These are phyloP conservation scores for Hydrolagus colliei DNA, from an alignment of 2,797 vertebrate species.

Conservation along the genomic window DNA sequence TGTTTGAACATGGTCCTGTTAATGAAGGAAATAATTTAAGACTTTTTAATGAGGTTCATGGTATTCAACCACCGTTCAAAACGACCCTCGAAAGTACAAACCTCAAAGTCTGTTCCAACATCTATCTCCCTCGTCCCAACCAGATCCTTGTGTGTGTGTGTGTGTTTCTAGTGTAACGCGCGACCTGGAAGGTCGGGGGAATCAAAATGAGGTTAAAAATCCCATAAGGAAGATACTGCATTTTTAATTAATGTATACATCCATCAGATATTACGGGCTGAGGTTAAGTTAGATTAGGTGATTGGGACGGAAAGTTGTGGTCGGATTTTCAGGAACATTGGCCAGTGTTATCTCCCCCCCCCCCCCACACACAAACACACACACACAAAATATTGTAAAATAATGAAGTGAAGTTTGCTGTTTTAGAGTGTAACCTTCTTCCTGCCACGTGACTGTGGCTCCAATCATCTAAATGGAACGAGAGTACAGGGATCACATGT, in stretches of 20 bases:
- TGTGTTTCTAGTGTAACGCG: background rate
- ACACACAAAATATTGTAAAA: conserved; percentile 31
- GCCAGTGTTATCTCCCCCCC: background rate
- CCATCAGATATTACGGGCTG: background rate
- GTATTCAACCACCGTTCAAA: background rate
- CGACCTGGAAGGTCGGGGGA: background rate
- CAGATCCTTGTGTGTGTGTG: no score
- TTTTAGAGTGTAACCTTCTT: conserved; percentile 39
- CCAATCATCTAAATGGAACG: conserved; percentile 37
- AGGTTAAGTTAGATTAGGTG: no score
- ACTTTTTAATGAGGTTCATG: background rate
- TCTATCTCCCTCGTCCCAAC: background rate
- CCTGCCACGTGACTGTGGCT: conserved; percentile 33
- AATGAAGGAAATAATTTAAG: no score
- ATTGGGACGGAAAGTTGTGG: background rate
- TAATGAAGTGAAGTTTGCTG: conserved; percentile 39
- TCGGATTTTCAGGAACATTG: background rate
- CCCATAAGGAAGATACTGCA: background rate
- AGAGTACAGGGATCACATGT: conserved; percentile 34
- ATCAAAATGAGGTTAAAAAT: conserved; percentile 5
- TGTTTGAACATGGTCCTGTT: no score
- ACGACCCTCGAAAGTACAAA: background rate
- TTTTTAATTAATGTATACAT: background rate
- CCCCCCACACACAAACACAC: no score
- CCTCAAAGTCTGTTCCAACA: background rate